Conservation (phyloP, 2,113 vertebrate genomes). For the Fregata magnificens region DNA sequence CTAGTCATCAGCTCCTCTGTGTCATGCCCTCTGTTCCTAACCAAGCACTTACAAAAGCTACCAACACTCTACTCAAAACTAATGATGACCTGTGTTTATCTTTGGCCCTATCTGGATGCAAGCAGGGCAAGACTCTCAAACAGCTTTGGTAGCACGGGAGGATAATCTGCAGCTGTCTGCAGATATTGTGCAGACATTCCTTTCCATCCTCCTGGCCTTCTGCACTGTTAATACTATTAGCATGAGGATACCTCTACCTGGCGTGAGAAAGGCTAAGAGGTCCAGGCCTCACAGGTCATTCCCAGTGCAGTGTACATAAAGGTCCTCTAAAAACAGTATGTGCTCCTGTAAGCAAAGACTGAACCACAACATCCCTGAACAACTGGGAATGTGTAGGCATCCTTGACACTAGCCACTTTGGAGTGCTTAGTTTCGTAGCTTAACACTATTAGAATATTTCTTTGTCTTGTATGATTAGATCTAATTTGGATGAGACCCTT, state of each 20-base stretch:
- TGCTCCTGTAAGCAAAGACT: not conserved
- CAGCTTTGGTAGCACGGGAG: not conserved
- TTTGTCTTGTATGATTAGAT: not conserved
- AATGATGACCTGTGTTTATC: not conserved
- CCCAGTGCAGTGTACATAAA: not conserved
- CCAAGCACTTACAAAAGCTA: not conserved
- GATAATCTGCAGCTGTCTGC: not conserved
- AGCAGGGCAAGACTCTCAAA: not conserved
- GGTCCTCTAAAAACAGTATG: not conserved
- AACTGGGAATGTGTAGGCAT: not conserved
- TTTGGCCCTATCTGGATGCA: not conserved
- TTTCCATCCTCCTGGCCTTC: not conserved
- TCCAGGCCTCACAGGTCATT: not conserved
- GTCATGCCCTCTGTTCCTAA: not conserved
- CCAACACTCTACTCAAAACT: not conserved
- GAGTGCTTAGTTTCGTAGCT: not conserved
- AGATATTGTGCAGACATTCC: not conserved
- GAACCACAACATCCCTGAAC: not conserved
- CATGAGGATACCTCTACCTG: not conserved
- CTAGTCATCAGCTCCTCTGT: not conserved
- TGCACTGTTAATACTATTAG: not conserved
- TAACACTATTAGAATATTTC: not conserved
- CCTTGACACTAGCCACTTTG: not conserved
- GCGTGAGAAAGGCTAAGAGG: not conserved
- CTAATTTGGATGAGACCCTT: not conserved